Evolutionary conservation across 2,888 invertebrate genomes (phyloP), one percentile per base, ranked within the genome.

Genomic region (Chrysomela aeneicollis): DNA sequence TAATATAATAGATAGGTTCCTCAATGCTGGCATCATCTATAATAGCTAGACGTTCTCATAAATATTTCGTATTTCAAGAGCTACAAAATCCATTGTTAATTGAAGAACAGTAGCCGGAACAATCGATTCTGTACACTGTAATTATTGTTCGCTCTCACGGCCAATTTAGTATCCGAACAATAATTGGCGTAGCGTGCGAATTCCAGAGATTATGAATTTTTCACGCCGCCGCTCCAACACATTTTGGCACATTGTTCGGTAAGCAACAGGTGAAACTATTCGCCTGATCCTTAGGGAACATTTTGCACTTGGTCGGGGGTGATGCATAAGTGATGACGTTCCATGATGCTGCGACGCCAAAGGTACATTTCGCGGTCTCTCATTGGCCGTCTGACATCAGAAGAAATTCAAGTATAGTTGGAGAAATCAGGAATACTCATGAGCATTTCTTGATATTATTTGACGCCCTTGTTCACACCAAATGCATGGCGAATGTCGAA

Each of bases 251-350:
- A 57, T 46, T 47, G 47, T 57, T 46, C 47, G 12, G 8, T 0
- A 17, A 22, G 80, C 81, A 80, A 80, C 81, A 80, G 81, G 81
- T 80, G 80, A 67, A 68, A 69, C 76, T 80, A 80, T 77, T 79
- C 15, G 77, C 77, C 75, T 71, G 76, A 73, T 79, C 83, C 83
- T 81, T 50, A 68, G 85, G 85, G 86, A 85, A 78, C 85, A 84
- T 84, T 86, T 86, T 85, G 81, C 78, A 78, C 80, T 81, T 82
- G 81, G 81, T 82, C 47, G 59, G 62, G 60, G 59, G 63, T 63
- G 59, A 87, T 87, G 86, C 86, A 87, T 87, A 86, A 87, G 84
- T 87, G 86, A 87, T 86, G 85, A 82, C 84, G 80, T 82, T 83
- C 83, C 59, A 82, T 79, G 78, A 78, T 79, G 78, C 74, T 75